phyloP scores from a whole-genome alignment of 2,113 vertebrate genomes.

The Rafetus swinhoei region DNA sequence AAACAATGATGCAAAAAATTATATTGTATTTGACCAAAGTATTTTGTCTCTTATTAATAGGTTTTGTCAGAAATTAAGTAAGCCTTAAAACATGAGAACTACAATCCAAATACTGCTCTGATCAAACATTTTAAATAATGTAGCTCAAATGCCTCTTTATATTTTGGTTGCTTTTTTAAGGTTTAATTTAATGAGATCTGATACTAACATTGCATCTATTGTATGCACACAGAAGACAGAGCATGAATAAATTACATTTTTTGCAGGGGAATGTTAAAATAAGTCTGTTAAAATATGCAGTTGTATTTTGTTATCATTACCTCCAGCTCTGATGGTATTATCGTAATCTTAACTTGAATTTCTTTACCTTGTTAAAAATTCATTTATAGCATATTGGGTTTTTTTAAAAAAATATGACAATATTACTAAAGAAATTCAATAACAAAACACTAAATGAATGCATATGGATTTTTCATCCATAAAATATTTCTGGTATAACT shows the following conservation, averaged over 20 bases:
- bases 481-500: not conserved
- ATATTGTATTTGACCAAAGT: not conserved
- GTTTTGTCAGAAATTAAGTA: not conserved
- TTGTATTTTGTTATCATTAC: not conserved
- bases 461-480: not conserved
- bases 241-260: conserved; percentile 23
- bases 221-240: not conserved
- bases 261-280: conserved; percentile 16
- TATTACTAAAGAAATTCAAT: not conserved
- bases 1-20: not conserved
- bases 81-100: not conserved
- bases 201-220: not conserved
- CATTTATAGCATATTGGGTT: not conserved
- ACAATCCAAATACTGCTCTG: not conserved
- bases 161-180: not conserved
- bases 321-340: not conserved
- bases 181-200: conserved; percentile 24
- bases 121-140: conserved; percentile 33
- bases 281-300: not conserved
- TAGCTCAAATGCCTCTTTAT: not conserved
- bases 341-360: not conserved
- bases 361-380: not conserved
- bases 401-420: not conserved
- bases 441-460: not conserved
- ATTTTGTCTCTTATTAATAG: not conserved